These are phyloP conservation scores for Drosophila subpulchrella DNA, from an alignment of 1,140 invertebrate species.

Conservation along the genomic window DNA sequence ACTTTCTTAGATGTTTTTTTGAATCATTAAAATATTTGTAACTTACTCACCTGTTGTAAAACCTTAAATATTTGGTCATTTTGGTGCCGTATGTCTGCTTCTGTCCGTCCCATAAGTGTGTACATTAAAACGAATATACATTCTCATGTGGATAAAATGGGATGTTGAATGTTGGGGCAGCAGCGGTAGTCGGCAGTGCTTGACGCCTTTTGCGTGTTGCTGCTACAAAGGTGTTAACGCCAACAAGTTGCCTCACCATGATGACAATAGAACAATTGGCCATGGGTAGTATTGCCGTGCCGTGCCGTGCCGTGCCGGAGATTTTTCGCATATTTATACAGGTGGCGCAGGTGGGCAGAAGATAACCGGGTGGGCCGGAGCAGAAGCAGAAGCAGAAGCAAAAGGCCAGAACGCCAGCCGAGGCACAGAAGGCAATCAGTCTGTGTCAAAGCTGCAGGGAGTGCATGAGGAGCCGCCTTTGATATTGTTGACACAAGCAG, in stretches of 20 bases:
- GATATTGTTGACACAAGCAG: constrained; percentile 59
- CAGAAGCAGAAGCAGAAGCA: not conserved
- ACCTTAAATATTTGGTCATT: not conserved
- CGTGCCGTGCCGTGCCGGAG: constrained; percentile 12
- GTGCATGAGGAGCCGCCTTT: constrained; percentile 47
- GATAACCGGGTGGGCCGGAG: constrained; percentile 27
- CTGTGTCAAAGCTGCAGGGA: constrained; percentile 57
- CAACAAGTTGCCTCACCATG: constrained; percentile 50
- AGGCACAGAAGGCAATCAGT: constrained; percentile 51
- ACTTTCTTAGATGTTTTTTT: not conserved
- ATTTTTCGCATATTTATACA: constrained; percentile 59
- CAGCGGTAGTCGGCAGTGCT: constrained; percentile 16
- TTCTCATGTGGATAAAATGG: not conserved
- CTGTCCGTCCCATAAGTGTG: constrained; percentile 10
- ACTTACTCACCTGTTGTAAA: not conserved
- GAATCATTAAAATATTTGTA: not conserved
- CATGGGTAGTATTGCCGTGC: constrained; percentile 18
- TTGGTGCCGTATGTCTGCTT: not conserved
- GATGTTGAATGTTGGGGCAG: constrained; percentile 1
- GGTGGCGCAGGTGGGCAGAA: constrained; percentile 45
- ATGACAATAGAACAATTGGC: constrained; percentile 63
- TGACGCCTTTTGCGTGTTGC: constrained; percentile 62
- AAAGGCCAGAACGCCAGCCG: not conserved
- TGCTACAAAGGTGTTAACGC: constrained; percentile 54
- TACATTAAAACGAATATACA: not conserved